Evolutionary conservation across 2,113 vertebrate species (phyloP).

Genomic region (Glaucidium brasilianum): DNA sequence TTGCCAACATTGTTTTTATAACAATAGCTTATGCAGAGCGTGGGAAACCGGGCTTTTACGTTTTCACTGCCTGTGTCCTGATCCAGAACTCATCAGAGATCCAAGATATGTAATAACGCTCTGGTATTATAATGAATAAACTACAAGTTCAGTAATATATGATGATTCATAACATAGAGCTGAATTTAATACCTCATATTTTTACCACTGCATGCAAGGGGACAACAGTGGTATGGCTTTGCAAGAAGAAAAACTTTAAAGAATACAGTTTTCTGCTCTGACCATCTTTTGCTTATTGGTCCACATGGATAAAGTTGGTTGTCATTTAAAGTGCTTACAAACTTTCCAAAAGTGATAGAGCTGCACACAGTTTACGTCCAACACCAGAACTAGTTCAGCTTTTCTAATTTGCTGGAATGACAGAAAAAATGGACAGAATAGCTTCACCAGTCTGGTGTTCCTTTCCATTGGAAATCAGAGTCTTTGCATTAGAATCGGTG

Average conservation of each 20-base stretch:
- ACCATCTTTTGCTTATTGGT: not conserved
- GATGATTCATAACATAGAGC: not conserved
- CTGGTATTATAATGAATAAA: not conserved
- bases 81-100: not conserved
- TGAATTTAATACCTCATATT: not conserved
- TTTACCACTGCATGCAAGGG: not conserved
- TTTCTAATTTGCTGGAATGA: not conserved
- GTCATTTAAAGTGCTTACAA: not conserved
- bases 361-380: not conserved
- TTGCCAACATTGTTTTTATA: constrained; percentile 76
- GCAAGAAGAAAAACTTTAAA: not conserved
- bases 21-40: constrained; percentile 70
- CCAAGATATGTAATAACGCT: not conserved
- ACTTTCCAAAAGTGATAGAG: not conserved
- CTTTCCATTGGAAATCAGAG: not conserved
- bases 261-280: not conserved
- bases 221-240: not conserved
- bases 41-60: constrained; percentile 58
- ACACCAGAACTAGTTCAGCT: not conserved
- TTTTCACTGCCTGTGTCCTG: constrained; percentile 64
- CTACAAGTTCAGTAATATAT: not conserved
- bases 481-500: not conserved
- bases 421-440: not conserved
- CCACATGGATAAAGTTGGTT: not conserved
- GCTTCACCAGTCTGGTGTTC: not conserved